Percentiles rank a stretch among this genome's conserved stretches.
Conservation (phyloP, 2,888 invertebrate genomes). For the Sussaba pulchella region DNA sequence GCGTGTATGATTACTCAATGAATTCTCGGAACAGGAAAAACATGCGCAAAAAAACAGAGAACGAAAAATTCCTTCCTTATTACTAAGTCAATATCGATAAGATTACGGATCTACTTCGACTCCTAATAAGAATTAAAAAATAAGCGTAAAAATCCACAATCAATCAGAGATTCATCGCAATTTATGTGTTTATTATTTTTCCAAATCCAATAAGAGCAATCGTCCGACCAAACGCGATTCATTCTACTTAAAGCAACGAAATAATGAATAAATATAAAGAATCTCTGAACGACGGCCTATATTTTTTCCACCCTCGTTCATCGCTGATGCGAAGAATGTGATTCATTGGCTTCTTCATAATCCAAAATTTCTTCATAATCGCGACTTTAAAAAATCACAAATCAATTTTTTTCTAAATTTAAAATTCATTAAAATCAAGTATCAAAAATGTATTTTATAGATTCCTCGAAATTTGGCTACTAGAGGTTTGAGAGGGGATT, state of each 20-base stretch:
- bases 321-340: no score
- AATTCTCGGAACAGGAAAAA: not conserved
- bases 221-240: not conserved
- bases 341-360: no score
- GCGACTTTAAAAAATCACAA: no score
- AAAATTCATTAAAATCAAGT: no score
- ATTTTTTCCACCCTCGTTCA: no score
- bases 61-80: not conserved
- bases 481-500: no score
- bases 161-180: not conserved
- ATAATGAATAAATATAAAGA: no score
- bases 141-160: not conserved
- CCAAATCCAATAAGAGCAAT: not conserved
- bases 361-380: no score
- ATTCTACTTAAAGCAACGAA: not conserved
- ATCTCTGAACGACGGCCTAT: no score
- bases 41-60: not conserved
- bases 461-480: no score
- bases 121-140: not conserved
- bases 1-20: not conserved
- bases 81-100: not conserved
- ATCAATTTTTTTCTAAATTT: no score
- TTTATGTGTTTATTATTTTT: not conserved
- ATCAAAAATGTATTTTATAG: no score
- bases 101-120: not conserved